Percentiles rank a stretch among this genome's conserved stretches.
These are phyloP conservation scores for Harlomillsia oculata DNA, from an alignment of 1,140 invertebrate genomes.

Conservation along the genomic window DNA sequence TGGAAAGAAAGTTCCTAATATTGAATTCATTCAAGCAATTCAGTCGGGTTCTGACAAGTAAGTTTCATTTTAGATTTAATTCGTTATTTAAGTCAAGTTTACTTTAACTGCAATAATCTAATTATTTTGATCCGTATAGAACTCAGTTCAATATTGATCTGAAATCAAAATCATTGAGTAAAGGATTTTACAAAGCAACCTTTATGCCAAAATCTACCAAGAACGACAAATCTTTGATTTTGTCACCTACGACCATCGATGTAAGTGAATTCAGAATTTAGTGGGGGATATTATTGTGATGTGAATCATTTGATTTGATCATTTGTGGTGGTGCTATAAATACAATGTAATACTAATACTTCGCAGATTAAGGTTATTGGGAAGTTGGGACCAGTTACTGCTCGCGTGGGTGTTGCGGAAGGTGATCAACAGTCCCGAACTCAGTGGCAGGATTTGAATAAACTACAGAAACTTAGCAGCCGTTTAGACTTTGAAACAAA, in stretches of 20 bases:
- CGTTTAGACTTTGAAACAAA: slow-evolving; percentile 71
- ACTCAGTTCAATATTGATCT: slow-evolving; percentile 71
- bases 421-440: slow-evolving; percentile 55
- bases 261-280: slow-evolving; percentile 7
- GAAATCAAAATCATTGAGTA: slow-evolving; percentile 62
- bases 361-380: slow-evolving; percentile 63
- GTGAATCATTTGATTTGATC: too few species aligned
- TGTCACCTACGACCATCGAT: slow-evolving; percentile 45
- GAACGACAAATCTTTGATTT: slow-evolving; percentile 47
- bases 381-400: slow-evolving; percentile 57
- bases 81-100: slow-evolving; percentile 2
- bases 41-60: slow-evolving; percentile 49
- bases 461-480: slow-evolving; percentile 60
- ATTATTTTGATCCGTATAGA: slow-evolving; percentile 37
- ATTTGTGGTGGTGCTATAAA: too few species aligned
- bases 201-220: slow-evolving; percentile 40
- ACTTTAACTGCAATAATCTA: not conserved
- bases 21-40: slow-evolving; percentile 60
- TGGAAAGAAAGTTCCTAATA: slow-evolving; percentile 60
- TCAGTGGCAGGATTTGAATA: slow-evolving; percentile 40
- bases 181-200: slow-evolving; percentile 73
- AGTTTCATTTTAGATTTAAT: slow-evolving; percentile 35
- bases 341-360: too few species aligned
- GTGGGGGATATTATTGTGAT: not conserved
- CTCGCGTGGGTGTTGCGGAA: slow-evolving; percentile 83